phyloP scores from a whole-genome alignment of 2,113 vertebrate genomes.

The Nycticebus coucang region DNA sequence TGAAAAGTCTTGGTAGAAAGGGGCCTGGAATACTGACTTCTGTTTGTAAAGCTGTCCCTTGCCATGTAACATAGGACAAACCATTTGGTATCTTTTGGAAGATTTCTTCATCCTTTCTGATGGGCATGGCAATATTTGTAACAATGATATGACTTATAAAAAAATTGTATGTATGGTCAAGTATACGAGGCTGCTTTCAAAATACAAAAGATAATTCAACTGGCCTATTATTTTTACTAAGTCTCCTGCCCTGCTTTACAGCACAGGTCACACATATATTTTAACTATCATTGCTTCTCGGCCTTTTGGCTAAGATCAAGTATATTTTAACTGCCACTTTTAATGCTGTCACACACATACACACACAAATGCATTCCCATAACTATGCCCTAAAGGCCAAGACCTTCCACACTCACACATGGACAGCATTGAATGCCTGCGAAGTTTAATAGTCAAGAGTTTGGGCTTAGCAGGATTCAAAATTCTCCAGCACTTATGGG shows the following conservation, averaged over 20 bases:
- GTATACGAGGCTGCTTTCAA: neutral
- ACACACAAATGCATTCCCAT: neutral
- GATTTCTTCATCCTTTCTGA: neutral
- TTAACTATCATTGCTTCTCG: neutral
- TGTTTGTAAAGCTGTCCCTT: neutral
- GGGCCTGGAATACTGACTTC: neutral
- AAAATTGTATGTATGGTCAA: neutral
- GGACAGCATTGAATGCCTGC: neutral
- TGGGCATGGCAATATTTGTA: neutral
- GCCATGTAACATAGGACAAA: neutral
- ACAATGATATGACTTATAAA: neutral
- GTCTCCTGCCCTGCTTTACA: neutral
- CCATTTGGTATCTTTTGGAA: neutral
- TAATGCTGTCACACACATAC: neutral
- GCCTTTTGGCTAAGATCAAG: neutral
- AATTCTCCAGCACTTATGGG: neutral
- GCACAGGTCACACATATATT: neutral
- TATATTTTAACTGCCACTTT: neutral
- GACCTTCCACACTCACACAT: neutral
- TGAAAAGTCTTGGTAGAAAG: neutral
- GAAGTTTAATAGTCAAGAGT: neutral
- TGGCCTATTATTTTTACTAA: neutral
- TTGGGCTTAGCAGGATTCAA: neutral
- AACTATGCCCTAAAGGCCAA: neutral
- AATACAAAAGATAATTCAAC: neutral